Conservation (phyloP, 2,888 invertebrate genomes). For the Lochmaea crataegi region DNA sequence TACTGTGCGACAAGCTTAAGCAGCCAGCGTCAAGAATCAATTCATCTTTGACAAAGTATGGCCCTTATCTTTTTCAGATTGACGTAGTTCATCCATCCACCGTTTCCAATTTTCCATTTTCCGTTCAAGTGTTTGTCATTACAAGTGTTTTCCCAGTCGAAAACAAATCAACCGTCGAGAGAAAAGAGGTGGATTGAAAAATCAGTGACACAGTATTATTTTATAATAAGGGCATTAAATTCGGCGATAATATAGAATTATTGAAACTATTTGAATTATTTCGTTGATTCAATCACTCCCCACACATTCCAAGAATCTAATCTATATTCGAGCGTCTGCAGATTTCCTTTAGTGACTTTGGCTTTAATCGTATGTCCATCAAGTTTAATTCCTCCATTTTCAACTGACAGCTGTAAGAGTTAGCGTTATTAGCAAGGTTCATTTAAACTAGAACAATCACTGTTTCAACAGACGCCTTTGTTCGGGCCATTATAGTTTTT, state of each 20-base stretch:
- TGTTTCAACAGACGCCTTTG: no score
- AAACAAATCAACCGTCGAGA: constrained; percentile 52
- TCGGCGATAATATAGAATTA: no score
- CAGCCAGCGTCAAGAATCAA: constrained; percentile 32
- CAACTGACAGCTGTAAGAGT: neutral
- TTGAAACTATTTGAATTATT: neutral
- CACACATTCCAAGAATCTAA: constrained; percentile 4
- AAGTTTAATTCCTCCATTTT: constrained; percentile 5
- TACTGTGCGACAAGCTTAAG: neutral
- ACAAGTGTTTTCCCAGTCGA: constrained; percentile 50
- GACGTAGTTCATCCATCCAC: constrained; percentile 36
- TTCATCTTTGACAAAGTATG: constrained; percentile 35
- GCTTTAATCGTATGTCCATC: neutral
- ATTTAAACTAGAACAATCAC: no score
- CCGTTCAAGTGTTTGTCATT: constrained; percentile 46
- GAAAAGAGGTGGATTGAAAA: constrained; percentile 36
- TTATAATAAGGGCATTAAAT: neutral
- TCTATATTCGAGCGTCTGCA: neutral
- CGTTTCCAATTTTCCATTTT: constrained; percentile 44
- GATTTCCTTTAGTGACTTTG: constrained; percentile 4
- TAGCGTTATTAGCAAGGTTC: neutral
- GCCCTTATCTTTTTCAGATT: constrained; percentile 32
- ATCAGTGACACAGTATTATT: constrained; percentile 3
- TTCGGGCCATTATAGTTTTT: no score
- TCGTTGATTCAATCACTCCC: neutral